Evolutionary conservation across 2,113 vertebrate genomes (phyloP), one percentile per base, ranked within the genome.

Genomic region (Macquaria ambigua): DNA sequence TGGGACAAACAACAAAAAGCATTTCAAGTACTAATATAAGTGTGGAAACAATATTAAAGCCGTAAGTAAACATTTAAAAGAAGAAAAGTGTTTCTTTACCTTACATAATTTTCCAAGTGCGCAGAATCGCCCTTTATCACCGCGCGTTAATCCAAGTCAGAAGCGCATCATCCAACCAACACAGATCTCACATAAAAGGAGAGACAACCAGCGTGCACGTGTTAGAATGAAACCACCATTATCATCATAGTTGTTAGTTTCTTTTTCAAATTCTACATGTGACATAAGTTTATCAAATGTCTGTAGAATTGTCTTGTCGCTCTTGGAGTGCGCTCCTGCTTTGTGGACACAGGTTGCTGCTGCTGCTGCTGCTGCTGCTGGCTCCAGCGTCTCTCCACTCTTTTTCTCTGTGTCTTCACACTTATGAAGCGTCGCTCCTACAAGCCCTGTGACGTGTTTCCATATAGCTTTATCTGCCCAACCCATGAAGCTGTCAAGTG

Each of bases 41-140:
- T 3, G 3, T 23, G 3, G 23, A 67, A 67, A 11, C 52, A 56
- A 70, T 0, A 31, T 8, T 5, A 70, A 68, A 52, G 15, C 2
- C 1, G 3, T 0, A 21, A 9, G 48, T 0, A 28, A 66, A 37
- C 2, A 8, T 77, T 77, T 25, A 2, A 72, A 50, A 53, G 28
- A 58, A 31, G 28, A 67, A 78, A 88, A 78, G 34, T 61, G 72
- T 0, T 67, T 69, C 3, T 94, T 95, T 95, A 96, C 96, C 95
- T 96, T 96, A 95, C 95, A 96, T 95, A 94, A 94, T 94, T 92
- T 89, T 78, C 86, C 85, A 90, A 92, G 93, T 88, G 93, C 87
- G 87, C 87, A 89, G 89, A 93, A 87, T 87, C 87, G 84, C 69
- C 92, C 84, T 90, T 81, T 81, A 85, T 82, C 88, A 18, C 82